Percentiles rank a stretch among this genome's conserved stretches.
Conservation (phyloP, 2,113 vertebrate genomes). For the Sminthopsis crassicaudata region DNA sequence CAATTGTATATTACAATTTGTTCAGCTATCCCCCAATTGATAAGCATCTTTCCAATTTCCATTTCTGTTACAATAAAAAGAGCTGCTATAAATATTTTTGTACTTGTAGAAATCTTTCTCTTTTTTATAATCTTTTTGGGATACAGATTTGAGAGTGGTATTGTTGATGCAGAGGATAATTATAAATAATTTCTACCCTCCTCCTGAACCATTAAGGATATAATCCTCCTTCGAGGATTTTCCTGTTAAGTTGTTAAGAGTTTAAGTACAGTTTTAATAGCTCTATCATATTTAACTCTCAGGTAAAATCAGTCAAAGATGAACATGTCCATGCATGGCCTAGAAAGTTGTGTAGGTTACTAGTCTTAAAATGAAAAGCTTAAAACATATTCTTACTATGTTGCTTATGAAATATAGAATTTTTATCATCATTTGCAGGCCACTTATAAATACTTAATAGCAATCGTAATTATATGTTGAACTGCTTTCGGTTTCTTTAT, state of each 20-base stretch:
- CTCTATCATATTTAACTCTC: slow-evolving; percentile 48
- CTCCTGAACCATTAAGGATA: slow-evolving; percentile 46
- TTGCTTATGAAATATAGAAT: slow-evolving; percentile 8
- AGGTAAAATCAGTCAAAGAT: neutral
- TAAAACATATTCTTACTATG: neutral
- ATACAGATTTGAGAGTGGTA: neutral
- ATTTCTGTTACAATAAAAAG: neutral
- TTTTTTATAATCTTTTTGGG: neutral
- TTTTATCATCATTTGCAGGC: slow-evolving; percentile 7
- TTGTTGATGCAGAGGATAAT: neutral
- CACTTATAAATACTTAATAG: neutral
- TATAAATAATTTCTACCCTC: slow-evolving; percentile 45
- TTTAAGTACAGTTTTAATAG: neutral
- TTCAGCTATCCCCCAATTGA: neutral
- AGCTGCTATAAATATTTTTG: neutral
- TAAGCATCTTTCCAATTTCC: neutral
- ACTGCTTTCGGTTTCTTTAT: slow-evolving; percentile 40
- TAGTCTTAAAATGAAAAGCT: slow-evolving; percentile 45
- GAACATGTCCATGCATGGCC: slow-evolving; percentile 1
- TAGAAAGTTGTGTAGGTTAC: neutral
- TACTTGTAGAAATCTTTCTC: neutral
- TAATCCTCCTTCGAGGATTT: neutral
- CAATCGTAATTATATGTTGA: slow-evolving; percentile 9
- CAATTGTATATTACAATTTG: too few species aligned
- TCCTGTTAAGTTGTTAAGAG: slow-evolving; percentile 12